phyloP scores from a whole-genome alignment of 1,140 invertebrate species.

The Anoplolepis gracilipes region DNA sequence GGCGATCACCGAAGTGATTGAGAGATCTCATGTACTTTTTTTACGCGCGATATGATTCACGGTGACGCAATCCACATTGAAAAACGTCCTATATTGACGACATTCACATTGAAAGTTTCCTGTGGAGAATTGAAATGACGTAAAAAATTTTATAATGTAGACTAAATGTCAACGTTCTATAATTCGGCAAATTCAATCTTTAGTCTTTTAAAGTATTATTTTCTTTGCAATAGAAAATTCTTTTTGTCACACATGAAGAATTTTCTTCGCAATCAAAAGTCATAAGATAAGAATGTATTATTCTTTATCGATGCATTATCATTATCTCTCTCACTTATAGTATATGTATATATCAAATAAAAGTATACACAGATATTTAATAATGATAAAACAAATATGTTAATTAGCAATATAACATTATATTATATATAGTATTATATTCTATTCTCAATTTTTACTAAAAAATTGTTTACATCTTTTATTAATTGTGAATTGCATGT shows the following conservation, averaged over 20 bases:
- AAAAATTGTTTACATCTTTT: background rate
- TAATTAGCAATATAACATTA: background rate
- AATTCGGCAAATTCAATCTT: conserved; percentile 19
- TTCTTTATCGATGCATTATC: background rate
- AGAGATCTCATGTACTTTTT: conserved; percentile 45
- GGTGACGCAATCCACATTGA: conserved; percentile 6
- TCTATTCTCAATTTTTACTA: background rate
- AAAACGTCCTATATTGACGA: conserved; percentile 15
- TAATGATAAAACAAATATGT: background rate
- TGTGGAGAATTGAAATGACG: conserved; percentile 34
- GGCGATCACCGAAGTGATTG: conserved; percentile 44
- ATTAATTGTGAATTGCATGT: background rate
- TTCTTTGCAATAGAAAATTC: conserved; percentile 8
- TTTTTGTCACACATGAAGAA: background rate
- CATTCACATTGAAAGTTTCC: conserved; percentile 4
- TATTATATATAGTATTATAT: background rate
- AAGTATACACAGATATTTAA: background rate
- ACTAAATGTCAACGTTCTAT: conserved; percentile 26
- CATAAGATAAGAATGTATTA: background rate
- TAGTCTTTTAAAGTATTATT: background rate
- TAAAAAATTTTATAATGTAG: conserved; percentile 33
- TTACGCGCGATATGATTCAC: conserved; percentile 42
- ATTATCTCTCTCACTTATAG: background rate
- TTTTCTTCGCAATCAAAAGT: background rate
- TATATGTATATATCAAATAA: background rate